A percentile compares a stretch with the other conserved stretches of the same genome.
Evolutionary conservation across 1,140 invertebrate genomes (phyloP).

Genomic region (Zelostemma sp.): DNA sequence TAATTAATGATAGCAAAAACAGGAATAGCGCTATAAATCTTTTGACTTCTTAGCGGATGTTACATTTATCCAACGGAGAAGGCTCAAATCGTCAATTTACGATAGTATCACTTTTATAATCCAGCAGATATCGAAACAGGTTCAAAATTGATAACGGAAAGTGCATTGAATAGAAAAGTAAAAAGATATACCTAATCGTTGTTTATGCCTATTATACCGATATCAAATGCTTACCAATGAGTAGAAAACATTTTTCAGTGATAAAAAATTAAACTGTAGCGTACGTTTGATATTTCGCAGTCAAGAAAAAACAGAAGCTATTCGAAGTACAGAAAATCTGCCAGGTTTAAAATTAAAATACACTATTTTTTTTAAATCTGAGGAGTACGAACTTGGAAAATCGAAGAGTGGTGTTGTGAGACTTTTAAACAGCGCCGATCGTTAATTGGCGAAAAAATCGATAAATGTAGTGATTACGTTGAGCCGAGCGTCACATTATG

Average conservation of each 20-base stretch:
- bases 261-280: no score
- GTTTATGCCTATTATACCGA: conserved; percentile 29
- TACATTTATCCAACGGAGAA: no score
- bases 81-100: background rate
- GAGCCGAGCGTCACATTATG: conserved; percentile 22
- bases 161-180: background rate
- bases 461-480: conserved; percentile 34
- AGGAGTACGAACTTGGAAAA: conserved; percentile 13
- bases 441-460: conserved; percentile 43
- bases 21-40: no score
- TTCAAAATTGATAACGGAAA: background rate
- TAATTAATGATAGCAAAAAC: no score
- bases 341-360: no score
- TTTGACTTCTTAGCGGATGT: no score
- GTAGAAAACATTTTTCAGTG: conserved; percentile 1
- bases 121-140: conserved; percentile 20
- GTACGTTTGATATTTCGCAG: no score
- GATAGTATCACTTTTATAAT: conserved; percentile 3
- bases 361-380: conserved; percentile 17
- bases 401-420: no score
- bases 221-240: conserved; percentile 17
- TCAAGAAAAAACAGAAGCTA: no score
- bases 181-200: conserved; percentile 21
- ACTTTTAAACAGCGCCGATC: background rate
- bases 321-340: no score